Base-by-base conservation (phyloP, 2,888 invertebrate genomes). In the Operophtera brumata region DNA sequence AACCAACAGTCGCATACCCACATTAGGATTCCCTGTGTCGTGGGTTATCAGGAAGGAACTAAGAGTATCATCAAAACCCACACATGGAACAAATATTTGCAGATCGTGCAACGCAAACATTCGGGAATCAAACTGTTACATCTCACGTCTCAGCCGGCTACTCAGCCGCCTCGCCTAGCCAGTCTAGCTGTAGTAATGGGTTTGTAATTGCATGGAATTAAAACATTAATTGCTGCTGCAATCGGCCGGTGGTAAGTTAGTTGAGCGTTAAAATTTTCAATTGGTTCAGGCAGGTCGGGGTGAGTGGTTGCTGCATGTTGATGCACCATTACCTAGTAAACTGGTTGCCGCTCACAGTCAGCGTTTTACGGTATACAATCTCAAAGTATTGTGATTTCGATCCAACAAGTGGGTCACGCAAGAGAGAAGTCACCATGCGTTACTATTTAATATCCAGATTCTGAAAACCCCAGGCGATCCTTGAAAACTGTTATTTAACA, bases 211-310 rank as follows among this genome's bases (percentile, higher is more conserved):
- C 56, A 34, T 48, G 39, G 43, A 61, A 54, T 59, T 51, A 57
- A n/a, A 43, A 59, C 52, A 47, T 34, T 58, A 61, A 59, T 41
- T 51, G 47, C 60, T 51, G 53, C 54, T 45, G 48, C 63, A 67
- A 65, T 69, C 61, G 57, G 67, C 40, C 41, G 47, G 61, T 70
- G 75, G 78, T 71, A 73, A 71, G 64, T 66, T 63, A 70, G 71
- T 73, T 73, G 69, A 74, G 77, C 77, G 73, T 73, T 74, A 61
- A 66, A 60, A 60, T 71, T 73, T 67, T 66, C 62, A 65, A 75
- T 78, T 73, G 65, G 62, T 71, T 66, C 62, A 56, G 62, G 61
- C 67, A 57, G 61, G 57, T 61, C 62, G 62, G 65, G 57, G 58
- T 59, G 64, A 64, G 70, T 69, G 61, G 69, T 66, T 62, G 67